Evolutionary conservation across 2,797 vertebrate species (phyloP).

Genomic region (Amblyraja radiata): DNA sequence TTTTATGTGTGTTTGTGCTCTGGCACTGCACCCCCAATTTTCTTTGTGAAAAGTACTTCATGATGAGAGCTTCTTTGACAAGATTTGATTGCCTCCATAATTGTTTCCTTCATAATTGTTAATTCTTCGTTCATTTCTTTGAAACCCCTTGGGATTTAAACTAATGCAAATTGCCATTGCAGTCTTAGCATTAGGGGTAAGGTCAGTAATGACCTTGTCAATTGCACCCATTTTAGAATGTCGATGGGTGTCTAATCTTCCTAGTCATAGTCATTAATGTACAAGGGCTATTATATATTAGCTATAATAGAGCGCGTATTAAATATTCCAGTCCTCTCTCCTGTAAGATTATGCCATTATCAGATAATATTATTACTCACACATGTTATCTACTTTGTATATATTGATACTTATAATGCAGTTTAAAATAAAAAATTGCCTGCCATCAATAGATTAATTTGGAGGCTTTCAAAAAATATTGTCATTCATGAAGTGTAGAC

Average conservation of each 20-base stretch:
- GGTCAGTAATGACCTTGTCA: background rate
- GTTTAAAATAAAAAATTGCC: background rate
- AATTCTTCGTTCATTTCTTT: background rate
- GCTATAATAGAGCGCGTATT: background rate
- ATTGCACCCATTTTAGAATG: background rate
- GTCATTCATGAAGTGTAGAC: too few relatives aligned
- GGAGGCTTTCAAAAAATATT: too few relatives aligned
- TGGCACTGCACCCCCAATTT: too few relatives aligned
- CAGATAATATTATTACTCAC: background rate
- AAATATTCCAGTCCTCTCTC: background rate
- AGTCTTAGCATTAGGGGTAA: background rate
- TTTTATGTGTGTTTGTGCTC: too few relatives aligned
- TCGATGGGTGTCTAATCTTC: background rate
- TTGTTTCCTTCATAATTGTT: background rate
- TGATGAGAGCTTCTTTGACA: background rate
- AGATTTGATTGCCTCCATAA: background rate
- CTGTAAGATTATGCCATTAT: background rate
- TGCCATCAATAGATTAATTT: background rate
- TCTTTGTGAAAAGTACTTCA: background rate
- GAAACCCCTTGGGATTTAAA: background rate
- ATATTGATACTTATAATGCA: background rate
- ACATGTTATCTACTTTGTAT: background rate
- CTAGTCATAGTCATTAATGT: background rate
- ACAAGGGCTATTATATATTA: background rate
- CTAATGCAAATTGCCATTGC: background rate